Evolutionary conservation across 2,113 vertebrate species (phyloP), one percentile per base, ranked within the genome.

Genomic region (Benitochromis conjunctus): DNA sequence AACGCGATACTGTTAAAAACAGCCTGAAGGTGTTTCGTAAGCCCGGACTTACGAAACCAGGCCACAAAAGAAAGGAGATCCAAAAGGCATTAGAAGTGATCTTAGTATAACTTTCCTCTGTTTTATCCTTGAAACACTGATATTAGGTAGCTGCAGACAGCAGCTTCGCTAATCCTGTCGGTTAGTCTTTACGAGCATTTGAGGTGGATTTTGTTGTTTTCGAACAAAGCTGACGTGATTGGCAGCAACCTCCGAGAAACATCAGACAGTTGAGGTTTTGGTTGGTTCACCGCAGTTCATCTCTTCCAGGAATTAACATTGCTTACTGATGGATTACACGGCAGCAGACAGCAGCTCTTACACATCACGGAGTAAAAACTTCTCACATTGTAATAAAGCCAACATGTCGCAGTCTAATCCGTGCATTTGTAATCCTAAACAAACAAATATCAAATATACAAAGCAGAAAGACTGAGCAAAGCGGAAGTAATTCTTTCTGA

Each of bases 171-270:
- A 80, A 86, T 83, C 76, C 84, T n/a, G 24, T n/a, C 29, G 54
- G 21, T 79, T 55, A 74, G 13, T 82, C 77, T 84, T 71, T 66
- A 54, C n/a, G 36, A 58, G 69, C 10, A 62, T 53, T 38, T 58
- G 41, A 16, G 58, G 46, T 71, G 46, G 60, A 71, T 74, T 43
- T 86, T 86, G 13, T 88, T 83, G 48, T 87, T 82, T 84, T 21
- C 14, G 7, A 83, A 79, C 82, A 81, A 90, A 91, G 81, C 86
- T 53, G 71, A 82, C 82, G 31, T 55, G 84, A 66, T 56, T n/a
- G 81, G 78, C 87, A 77, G 56, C 55, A 24, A 38, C 57, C 41
- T 66, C 48, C 26, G 79, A 83, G 58, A 80, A 38, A 53, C 85
- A 51, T 66, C 80, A 66, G 53, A 85, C 80, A 12, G 46, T 19